Percentiles rank a stretch among this genome's conserved stretches.
phyloP scores from a whole-genome alignment of 1,140 invertebrate genomes.

The Pseudomyrmex sp. region DNA sequence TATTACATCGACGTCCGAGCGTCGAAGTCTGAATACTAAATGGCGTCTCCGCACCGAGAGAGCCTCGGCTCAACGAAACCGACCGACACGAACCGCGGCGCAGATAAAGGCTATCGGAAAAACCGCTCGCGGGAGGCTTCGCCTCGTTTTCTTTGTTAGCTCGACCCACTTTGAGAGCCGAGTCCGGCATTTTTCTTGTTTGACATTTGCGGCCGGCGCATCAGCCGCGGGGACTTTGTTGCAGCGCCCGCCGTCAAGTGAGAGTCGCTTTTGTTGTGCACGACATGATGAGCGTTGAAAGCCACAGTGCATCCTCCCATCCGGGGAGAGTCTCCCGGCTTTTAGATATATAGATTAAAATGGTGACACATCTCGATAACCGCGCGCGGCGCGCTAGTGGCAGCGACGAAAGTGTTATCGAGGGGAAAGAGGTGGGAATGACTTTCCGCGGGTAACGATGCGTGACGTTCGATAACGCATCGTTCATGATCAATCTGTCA shows the following conservation, averaged over 20 bases:
- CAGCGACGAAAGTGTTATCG: slow-evolving; percentile 15
- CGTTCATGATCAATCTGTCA: slow-evolving; percentile 1
- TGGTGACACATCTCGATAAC: neutral
- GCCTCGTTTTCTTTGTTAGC: slow-evolving; percentile 47
- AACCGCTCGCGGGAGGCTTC: slow-evolving; percentile 28
- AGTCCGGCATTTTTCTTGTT: slow-evolving; percentile 62
- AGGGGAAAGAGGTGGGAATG: neutral
- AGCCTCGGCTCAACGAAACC: slow-evolving; percentile 21
- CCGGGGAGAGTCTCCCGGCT: neutral
- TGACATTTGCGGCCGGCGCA: slow-evolving; percentile 45
- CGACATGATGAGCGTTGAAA: slow-evolving; percentile 26
- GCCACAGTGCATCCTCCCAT: too few relatives aligned
- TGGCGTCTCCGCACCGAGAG: neutral
- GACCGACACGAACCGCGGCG: neutral
- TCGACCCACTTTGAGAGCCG: slow-evolving; percentile 56
- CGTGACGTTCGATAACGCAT: neutral
- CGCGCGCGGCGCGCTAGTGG: neutral
- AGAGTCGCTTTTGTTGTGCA: slow-evolving; percentile 28
- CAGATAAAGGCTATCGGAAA: slow-evolving; percentile 44
- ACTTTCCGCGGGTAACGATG: neutral
- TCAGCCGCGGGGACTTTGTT: slow-evolving; percentile 31
- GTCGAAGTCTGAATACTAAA: slow-evolving; percentile 47
- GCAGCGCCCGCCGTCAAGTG: neutral
- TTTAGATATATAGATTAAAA: slow-evolving; percentile 25
- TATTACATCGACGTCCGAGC: slow-evolving; percentile 13